Conservation (phyloP, 30 jellyfish, hydroid and myxozoan species). For the Hydractinia symbiolongicarpus region DNA sequence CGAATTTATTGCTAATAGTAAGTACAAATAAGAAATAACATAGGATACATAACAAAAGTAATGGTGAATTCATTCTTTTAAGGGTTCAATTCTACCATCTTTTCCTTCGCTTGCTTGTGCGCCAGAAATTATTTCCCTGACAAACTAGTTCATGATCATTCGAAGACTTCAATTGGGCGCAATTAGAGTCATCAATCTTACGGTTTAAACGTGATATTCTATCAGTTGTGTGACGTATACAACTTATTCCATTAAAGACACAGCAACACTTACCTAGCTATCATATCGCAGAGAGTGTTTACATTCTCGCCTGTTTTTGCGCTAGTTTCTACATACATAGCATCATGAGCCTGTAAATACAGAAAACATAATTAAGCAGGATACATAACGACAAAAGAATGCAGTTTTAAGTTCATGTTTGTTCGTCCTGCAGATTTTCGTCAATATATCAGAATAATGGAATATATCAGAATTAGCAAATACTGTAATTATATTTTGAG, state of each 20-base stretch:
- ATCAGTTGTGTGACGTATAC: too few species aligned
- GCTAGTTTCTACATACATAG: constrained; percentile 77
- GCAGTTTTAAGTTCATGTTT: background rate
- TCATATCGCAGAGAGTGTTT: constrained; percentile 45
- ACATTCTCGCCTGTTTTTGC: constrained; percentile 81
- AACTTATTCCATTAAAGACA: too few species aligned
- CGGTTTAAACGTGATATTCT: too few species aligned
- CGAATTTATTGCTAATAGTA: background rate
- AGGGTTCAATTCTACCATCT: background rate
- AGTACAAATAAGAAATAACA: background rate
- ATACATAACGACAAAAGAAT: background rate
- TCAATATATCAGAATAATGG: too few species aligned
- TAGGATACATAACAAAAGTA: background rate
- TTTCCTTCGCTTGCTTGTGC: too few species aligned
- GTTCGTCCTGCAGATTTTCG: background rate
- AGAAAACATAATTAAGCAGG: background rate
- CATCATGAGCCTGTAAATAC: constrained; percentile 55
- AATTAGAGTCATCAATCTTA: too few species aligned
- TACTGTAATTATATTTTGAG: too few species aligned
- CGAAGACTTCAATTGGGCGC: background rate
- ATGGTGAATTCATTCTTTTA: background rate
- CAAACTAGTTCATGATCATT: background rate
- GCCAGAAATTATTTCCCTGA: background rate
- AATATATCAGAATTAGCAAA: too few species aligned
- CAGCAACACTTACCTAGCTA: constrained; percentile 50